Conservation (phyloP, 2,113 vertebrate genomes). For the Colinus virginianus region DNA sequence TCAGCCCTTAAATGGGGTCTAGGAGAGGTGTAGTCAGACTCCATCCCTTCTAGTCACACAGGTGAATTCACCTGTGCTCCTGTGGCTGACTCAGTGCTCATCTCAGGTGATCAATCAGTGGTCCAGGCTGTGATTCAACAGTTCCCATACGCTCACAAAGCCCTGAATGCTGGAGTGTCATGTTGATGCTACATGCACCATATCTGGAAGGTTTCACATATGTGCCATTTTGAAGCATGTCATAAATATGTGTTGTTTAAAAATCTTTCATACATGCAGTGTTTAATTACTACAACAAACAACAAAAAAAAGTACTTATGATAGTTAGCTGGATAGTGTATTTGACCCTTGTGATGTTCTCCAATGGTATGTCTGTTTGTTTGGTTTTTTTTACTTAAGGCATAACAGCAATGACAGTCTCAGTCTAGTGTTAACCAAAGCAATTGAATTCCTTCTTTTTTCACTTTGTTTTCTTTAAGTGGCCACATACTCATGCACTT, state of each 20-base stretch:
- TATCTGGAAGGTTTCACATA: conserved; percentile 40
- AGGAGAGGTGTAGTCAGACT: too few relatives aligned
- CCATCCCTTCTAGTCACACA: too few relatives aligned
- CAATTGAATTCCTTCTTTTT: background rate
- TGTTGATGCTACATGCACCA: background rate
- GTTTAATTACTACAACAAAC: background rate
- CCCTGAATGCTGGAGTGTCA: conserved; percentile 6
- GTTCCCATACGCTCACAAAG: background rate
- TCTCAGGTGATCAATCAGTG: too few relatives aligned
- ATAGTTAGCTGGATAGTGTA: background rate
- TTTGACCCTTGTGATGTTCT: background rate
- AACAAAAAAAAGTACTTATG: background rate
- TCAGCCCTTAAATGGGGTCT: too few relatives aligned
- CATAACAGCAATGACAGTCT: background rate
- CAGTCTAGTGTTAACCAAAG: background rate
- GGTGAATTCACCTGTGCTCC: too few relatives aligned
- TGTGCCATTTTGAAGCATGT: background rate
- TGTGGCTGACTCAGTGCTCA: too few relatives aligned
- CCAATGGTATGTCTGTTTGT: background rate
- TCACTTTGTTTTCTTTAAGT: background rate
- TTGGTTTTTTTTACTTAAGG: background rate
- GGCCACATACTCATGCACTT: background rate
- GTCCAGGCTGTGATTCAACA: too few relatives aligned
- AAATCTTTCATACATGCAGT: background rate
- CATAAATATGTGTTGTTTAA: background rate